Evolutionary conservation across 2,888 invertebrate genomes (phyloP).

Genomic region (Nineta flava): DNA sequence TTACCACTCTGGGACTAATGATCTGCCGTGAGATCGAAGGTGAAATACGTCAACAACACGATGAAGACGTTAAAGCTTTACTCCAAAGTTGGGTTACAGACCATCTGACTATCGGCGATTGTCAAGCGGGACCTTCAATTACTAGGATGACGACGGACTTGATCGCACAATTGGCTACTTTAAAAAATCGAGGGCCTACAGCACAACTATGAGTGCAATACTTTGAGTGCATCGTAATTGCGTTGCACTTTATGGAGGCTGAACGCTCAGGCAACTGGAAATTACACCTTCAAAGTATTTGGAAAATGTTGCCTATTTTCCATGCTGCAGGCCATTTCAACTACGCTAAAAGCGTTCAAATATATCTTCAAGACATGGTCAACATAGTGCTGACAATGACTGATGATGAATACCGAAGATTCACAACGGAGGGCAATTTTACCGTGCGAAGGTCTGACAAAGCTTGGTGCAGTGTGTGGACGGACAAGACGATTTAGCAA

Average conservation of each 20-base stretch:
- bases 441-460: neutral
- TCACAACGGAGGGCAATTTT: neutral
- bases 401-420: neutral
- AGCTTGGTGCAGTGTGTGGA: neutral
- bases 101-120: neutral
- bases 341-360: neutral
- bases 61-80: neutral
- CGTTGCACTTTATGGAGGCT: neutral
- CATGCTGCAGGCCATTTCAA: neutral
- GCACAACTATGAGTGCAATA: neutral
- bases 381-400: neutral
- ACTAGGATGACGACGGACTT: neutral
- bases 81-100: neutral
- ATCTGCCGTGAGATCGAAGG: neutral
- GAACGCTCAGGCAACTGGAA: constrained; percentile 1
- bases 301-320: neutral
- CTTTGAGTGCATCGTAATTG: neutral
- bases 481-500: neutral
- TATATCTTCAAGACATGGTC: neutral
- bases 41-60: too few relatives aligned
- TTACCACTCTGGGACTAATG: neutral
- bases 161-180: neutral
- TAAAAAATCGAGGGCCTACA: neutral
- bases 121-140: neutral
- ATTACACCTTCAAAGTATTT: neutral